Conservation (phyloP, 2,113 vertebrate species). For the Manacus vitellinus region DNA sequence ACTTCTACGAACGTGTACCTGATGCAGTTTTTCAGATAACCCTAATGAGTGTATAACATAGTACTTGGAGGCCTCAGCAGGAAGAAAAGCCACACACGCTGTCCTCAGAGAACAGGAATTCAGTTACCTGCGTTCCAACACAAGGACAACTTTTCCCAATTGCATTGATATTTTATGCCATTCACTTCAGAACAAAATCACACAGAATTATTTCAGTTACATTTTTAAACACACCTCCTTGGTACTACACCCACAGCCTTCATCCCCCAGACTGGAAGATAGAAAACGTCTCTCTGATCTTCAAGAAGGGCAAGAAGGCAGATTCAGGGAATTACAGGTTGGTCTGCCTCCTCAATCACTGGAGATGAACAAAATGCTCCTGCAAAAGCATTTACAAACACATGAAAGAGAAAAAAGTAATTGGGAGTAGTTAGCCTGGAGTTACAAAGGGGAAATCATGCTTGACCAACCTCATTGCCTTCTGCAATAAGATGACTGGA, state of each 20-base stretch:
- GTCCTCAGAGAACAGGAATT: neutral
- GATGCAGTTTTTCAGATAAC: neutral
- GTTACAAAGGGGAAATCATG: neutral
- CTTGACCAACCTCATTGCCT: neutral
- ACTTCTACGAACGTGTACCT: neutral
- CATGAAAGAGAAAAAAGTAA: neutral
- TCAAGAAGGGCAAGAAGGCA: neutral
- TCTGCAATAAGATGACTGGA: neutral
- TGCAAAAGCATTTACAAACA: neutral
- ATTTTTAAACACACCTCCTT: neutral
- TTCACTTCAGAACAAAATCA: neutral
- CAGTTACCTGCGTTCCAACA: neutral
- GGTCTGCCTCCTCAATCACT: neutral
- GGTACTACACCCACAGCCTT: neutral
- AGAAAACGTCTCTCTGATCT: neutral
- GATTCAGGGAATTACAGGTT: neutral
- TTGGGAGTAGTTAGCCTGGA: neutral
- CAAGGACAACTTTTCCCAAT: neutral
- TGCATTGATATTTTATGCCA: neutral
- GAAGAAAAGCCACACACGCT: neutral
- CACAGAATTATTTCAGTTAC: neutral
- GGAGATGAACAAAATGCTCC: neutral
- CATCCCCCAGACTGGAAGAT: neutral
- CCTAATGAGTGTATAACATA: fast-evolving
- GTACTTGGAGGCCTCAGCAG: neutral